These are phyloP conservation scores for Brachycybe producta DNA, from an alignment of 2,888 invertebrate genomes.

Conservation along the genomic window DNA sequence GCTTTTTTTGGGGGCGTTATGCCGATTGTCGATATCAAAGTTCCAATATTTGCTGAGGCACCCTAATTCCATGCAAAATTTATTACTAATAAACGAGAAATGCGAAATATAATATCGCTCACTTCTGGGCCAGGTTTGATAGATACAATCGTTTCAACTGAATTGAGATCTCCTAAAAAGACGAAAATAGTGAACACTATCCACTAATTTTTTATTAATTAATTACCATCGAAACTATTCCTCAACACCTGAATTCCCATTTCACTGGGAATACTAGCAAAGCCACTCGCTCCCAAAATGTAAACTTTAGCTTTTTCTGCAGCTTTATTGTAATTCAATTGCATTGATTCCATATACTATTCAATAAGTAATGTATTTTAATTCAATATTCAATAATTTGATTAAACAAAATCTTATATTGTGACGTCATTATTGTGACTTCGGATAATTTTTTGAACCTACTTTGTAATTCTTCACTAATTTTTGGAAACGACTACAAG, in stretches of 20 bases:
- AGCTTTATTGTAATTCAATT: conserved; percentile 57
- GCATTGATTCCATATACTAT: conserved; percentile 75
- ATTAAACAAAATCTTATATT: no score
- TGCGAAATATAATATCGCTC: conserved; percentile 17
- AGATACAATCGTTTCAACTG: conserved; percentile 31
- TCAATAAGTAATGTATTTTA: no score
- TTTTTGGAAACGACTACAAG: no score
- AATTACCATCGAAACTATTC: conserved; percentile 56
- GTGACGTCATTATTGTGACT: no score
- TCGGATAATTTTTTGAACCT: no score
- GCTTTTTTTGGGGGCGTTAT: conserved; percentile 50
- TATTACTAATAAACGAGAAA: neutral
- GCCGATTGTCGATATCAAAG: conserved; percentile 78
- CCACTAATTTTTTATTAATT: neutral
- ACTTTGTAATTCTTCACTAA: no score
- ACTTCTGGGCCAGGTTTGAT: conserved; percentile 29
- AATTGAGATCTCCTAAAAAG: conserved; percentile 31
- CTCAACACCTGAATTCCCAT: conserved; percentile 67
- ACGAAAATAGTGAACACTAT: neutral
- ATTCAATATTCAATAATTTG: no score
- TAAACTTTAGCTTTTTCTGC: conserved; percentile 71
- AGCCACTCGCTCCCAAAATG: conserved; percentile 81
- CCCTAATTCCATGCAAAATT: conserved; percentile 30
- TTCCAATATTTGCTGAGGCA: conserved; percentile 59
- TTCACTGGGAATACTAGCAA: conserved; percentile 83